Evolutionary conservation across 2,888 invertebrate species (phyloP), one percentile per base, ranked within the genome.

Genomic region (Dolichopus griseipennis): DNA sequence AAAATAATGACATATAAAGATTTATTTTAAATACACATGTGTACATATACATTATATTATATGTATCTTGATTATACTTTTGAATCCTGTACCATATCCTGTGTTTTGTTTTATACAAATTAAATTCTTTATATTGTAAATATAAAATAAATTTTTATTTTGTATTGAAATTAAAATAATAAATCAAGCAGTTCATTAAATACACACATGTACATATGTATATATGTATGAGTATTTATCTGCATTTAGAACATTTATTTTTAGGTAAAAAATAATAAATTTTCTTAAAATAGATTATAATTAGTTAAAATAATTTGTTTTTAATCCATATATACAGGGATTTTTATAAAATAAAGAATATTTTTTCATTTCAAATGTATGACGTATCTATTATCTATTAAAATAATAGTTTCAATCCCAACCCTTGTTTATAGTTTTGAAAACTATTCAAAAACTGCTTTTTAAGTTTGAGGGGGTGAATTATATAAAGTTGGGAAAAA

Each of bases 271-370:
- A 52, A 52, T 18, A 52, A 18, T 52, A 41, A 41, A 41, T 41
- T 41, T 27, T 27, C 41, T 41, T 15, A 41, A 41, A 41, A 41
- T 41, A 15, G 41, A 27, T 15, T 41, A 15, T 41, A 52, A 52
- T 52, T 52, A 52, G 52, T 52, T 52, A 18, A 52, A 52, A 52
- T 52, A 52, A 52, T 52, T 52, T 52, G 52, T n/a, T 52, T 52
- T 52, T 52, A 52, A 52, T 52, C 52, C 6, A n/a, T n/a, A n/a
- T 9, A 10, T 37, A 27, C 8, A 37, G 8, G 37, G 37, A 37
- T 37, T 37, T 37, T 37, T 1, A 37, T 7, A 37, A 12, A 9
- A 37, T 7, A 37, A 37, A 37, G 8, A 37, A 37, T 7, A 37
- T 37, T 37, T 37, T 37, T 10, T 10, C 8, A 9, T 37, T 37